Evolutionary conservation across 2,888 invertebrate species (phyloP), one percentile per base, ranked within the genome.

Genomic region (Harpalus rubripes): DNA sequence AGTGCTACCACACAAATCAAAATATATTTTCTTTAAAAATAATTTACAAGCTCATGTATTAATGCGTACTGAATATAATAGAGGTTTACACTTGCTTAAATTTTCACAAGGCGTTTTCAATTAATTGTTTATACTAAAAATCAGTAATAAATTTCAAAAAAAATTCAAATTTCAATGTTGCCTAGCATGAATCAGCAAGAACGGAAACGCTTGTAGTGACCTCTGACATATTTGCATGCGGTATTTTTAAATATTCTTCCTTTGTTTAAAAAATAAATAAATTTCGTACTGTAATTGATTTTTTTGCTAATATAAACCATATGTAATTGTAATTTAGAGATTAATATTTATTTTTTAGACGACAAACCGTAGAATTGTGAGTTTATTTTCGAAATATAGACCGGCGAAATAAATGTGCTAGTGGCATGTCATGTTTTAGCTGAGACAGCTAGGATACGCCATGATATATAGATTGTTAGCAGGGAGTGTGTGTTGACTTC

Each of bases 381-480:
- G 22, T 74, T 58, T 26, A 59, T 32, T 74, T 26, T 41, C 15
- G 18, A 58, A 74, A 82, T 68, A 56, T 8, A 84, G 61, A 84
- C 84, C 84, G 84, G 84, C 84, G 78, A 84, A 84, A 78, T 84
- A 52, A 78, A 78, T 84, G 18, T 68, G 68, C 63, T 65, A 78
- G 39, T 80, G 41, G 85, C 85, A 85, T 85, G 85, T 79, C 85
- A 85, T 72, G 85, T 85, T 85, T 79, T 68, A 85, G 26, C 41
- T 85, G 84, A 80, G 80, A 72, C 84, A 72, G 80, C 58, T 72
- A 74, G 82, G 88, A 88, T 90, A 90, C 91, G 91, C 91, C 90
- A 91, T 91, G 91, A 90, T 89, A 89, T 89, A 88, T 88, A 88
- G 88, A 87, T 90, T 89, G 88, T 90, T 89, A 90, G 89, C 90